Percentiles rank a stretch among this genome's conserved stretches.
Evolutionary conservation across 2,113 vertebrate species (phyloP).

Genomic region (Ameiurus melas): DNA sequence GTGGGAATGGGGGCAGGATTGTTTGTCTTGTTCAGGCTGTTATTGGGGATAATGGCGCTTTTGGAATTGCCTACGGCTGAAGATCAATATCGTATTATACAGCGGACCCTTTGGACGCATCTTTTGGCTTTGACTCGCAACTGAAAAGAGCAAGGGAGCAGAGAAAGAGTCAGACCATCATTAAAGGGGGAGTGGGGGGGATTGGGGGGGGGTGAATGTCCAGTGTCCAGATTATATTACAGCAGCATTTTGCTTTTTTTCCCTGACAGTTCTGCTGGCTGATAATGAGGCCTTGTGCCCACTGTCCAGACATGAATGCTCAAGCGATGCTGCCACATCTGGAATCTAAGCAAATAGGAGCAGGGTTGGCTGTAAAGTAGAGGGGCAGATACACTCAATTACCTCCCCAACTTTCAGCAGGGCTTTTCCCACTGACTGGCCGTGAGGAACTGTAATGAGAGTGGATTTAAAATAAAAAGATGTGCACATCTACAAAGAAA

Average conservation of each 20-base stretch:
- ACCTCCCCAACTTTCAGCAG: slow-evolving; percentile 72
- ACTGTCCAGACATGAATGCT: slow-evolving; percentile 70
- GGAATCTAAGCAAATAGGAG: slow-evolving; percentile 71
- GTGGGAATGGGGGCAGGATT: slow-evolving; percentile 20
- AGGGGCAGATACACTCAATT: slow-evolving; percentile 74
- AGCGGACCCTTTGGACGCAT: slow-evolving; percentile 33
- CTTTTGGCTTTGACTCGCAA: slow-evolving; percentile 47
- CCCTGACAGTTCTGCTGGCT: slow-evolving; percentile 72
- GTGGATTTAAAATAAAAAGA: slow-evolving; percentile 79
- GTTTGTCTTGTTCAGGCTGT: slow-evolving; percentile 50
- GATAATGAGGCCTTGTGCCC: slow-evolving; percentile 57
- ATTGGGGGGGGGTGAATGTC: slow-evolving; percentile 62
- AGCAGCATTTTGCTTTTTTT: slow-evolving; percentile 59
- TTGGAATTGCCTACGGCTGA: slow-evolving; percentile 44
- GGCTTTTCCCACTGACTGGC: slow-evolving; percentile 73
- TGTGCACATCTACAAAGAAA: slow-evolving; percentile 73
- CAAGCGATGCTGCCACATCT: slow-evolving; percentile 69
- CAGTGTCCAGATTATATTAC: slow-evolving; percentile 77
- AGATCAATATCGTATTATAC: slow-evolving; percentile 60
- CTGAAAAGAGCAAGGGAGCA: slow-evolving; percentile 52
- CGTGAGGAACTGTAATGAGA: slow-evolving; percentile 75
- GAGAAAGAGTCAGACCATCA: slow-evolving; percentile 69
- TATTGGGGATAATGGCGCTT: slow-evolving; percentile 45
- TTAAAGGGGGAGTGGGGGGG: slow-evolving; percentile 59
- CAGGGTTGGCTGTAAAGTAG: slow-evolving; percentile 59